Base-by-base conservation (phyloP, 2,797 vertebrate genomes). In the Buphagus erythrorhynchus region DNA sequence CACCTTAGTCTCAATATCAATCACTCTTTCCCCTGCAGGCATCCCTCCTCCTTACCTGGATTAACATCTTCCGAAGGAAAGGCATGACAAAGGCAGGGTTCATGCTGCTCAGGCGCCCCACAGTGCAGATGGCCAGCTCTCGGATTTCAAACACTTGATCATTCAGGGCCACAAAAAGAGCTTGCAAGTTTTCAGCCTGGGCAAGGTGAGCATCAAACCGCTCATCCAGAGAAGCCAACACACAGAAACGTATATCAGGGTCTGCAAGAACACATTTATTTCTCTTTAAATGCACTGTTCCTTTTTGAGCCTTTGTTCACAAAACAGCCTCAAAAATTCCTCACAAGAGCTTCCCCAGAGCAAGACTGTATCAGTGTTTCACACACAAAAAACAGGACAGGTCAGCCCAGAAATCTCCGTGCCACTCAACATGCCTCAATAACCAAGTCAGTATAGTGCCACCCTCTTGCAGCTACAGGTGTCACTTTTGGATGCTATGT, bases 31-130 rank as follows among this genome's bases (percentile, higher is more conserved):
- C 42, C n/a, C 38, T 38, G 59, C n/a, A 84, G 61, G 21, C 43
- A 59, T 4, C 24, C 26, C 46, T 43, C 29, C 58, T 55, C 4
- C 1, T 96, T 95, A 99, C 99, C 99, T 99, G 99, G 95, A 99
- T 99, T 57, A 99, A 98, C 99, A 99, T 99, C 98, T 99, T 99
- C 76, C 99, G 98, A 40, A 99, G 98, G 96, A 99, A 99, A 28
- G 99, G 99, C 99, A 99, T 99, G 90, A 99, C 99, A 40, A 99
- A 99, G 61, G 99, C 99, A 1, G 99, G 99, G 97, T 99, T 99
- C 99, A 99, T 99, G 98, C 99, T 99, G 97, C 99, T 99, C 87
- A 99, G 99, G 42, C 99, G 99, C 57, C 99, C 99, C 16, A 99
- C 99, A 0, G 99, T 99, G 97, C 99, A 99, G 98, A 99, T 99